Evolutionary conservation across 2,113 vertebrate species (phyloP).

Genomic region (Orthochromis malagaraziensis): DNA sequence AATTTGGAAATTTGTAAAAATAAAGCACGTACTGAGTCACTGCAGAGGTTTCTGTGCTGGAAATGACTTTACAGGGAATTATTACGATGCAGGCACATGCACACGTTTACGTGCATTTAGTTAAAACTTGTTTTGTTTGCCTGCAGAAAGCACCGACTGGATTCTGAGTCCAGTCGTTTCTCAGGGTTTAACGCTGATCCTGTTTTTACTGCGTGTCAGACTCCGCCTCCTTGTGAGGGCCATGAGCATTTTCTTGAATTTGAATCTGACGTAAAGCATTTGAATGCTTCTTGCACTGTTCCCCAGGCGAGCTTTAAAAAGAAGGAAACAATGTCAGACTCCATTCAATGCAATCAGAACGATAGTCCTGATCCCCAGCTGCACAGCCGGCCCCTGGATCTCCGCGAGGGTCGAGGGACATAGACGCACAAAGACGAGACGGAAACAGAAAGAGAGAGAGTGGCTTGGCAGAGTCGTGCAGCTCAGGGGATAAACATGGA

Average conservation of each 20-base stretch:
- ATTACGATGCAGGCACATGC: not conserved
- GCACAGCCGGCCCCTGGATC: constrained; percentile 40
- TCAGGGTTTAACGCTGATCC: not conserved
- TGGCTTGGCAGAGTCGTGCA: not conserved
- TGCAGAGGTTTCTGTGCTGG: not conserved
- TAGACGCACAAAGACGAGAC: not conserved
- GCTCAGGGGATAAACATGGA: constrained; percentile 31
- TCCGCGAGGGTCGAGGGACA: constrained; percentile 20
- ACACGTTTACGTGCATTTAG: rapidly evolving
- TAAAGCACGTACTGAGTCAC: not conserved
- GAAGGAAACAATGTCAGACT: not conserved
- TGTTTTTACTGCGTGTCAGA: not conserved
- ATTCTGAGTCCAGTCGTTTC: not conserved
- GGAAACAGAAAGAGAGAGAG: not conserved
- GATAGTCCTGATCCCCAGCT: constrained; percentile 50
- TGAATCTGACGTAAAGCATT: not conserved
- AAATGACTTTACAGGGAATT: not conserved
- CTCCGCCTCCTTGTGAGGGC: not conserved
- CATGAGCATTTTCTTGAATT: not conserved
- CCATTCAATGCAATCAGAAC: not conserved
- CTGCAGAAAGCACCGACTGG: not conserved
- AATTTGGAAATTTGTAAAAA: not conserved
- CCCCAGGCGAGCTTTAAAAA: not conserved
- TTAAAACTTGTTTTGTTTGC: not conserved
- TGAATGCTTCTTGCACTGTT: not conserved